Percentiles rank a stretch among this genome's conserved stretches.
Conservation (phyloP, 2,797 vertebrate genomes). For the Chelmon rostratus region DNA sequence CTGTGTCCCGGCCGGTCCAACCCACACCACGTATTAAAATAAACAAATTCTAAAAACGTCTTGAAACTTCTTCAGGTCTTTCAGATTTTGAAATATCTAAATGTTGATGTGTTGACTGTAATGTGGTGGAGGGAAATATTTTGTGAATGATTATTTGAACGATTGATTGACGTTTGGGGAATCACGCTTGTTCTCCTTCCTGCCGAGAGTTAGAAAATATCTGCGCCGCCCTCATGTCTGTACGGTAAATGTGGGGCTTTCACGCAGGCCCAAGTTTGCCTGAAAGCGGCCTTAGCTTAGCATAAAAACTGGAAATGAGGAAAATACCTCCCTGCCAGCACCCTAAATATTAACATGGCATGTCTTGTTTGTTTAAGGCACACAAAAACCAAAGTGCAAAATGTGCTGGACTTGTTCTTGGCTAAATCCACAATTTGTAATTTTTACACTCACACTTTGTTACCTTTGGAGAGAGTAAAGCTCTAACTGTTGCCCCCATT, state of each 20-base stretch:
- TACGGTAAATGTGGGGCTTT: background rate
- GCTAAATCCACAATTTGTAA: too few species aligned
- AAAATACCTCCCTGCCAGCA: background rate
- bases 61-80: background rate
- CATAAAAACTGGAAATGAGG: background rate
- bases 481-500: background rate
- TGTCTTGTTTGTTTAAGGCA: too few species aligned
- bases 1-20: conserved; percentile 38
- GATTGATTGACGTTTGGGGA: background rate
- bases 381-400: too few species aligned
- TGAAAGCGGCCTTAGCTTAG: background rate
- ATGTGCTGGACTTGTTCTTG: too few species aligned
- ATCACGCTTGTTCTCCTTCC: background rate
- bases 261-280: background rate
- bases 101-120: conserved; percentile 23
- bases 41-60: background rate
- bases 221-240: background rate
- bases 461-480: background rate
- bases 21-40: conserved; percentile 32
- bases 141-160: background rate
- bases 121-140: background rate
- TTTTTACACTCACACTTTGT: too few species aligned
- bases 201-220: background rate
- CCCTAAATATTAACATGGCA: background rate
- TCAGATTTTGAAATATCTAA: conserved; percentile 20